phyloP scores from a whole-genome alignment of 1,140 invertebrate species.

The Aleiodes sp. region DNA sequence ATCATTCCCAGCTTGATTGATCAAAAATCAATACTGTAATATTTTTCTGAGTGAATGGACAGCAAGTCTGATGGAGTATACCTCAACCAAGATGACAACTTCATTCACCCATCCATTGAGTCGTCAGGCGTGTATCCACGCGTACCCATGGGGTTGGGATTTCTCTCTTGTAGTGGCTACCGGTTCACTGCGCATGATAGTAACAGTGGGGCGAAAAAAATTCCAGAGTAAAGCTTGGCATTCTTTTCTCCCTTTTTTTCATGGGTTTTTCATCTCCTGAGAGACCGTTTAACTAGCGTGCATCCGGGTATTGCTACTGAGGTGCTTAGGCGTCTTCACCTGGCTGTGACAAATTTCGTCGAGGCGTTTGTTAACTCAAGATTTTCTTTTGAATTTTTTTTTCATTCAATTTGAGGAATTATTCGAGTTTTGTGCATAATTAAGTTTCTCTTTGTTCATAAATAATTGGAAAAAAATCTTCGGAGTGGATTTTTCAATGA shows the following conservation, averaged over 20 bases:
- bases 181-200: conserved; percentile 15
- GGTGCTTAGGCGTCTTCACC: conserved; percentile 14
- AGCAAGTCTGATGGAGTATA: not conserved
- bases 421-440: too few relatives aligned
- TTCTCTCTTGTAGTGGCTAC: not conserved
- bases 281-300: conserved; percentile 24
- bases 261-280: not conserved
- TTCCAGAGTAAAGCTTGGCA: conserved; percentile 8
- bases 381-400: too few relatives aligned
- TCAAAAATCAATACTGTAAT: not conserved
- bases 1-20: too few relatives aligned
- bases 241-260: not conserved
- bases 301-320: conserved; percentile 17
- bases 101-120: conserved; percentile 7
- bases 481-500: too few relatives aligned
- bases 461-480: too few relatives aligned
- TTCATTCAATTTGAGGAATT: too few relatives aligned
- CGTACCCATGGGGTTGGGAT: not conserved
- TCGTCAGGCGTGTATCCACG: not conserved
- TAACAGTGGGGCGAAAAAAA: conserved; percentile 2
- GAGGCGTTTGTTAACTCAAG: not conserved
- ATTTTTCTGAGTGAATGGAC: not conserved
- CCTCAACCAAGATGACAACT: conserved; percentile 13
- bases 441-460: too few relatives aligned
- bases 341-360: conserved; percentile 18